Conservation (phyloP, 1,140 invertebrate genomes). For the Anastrepha obliqua region DNA sequence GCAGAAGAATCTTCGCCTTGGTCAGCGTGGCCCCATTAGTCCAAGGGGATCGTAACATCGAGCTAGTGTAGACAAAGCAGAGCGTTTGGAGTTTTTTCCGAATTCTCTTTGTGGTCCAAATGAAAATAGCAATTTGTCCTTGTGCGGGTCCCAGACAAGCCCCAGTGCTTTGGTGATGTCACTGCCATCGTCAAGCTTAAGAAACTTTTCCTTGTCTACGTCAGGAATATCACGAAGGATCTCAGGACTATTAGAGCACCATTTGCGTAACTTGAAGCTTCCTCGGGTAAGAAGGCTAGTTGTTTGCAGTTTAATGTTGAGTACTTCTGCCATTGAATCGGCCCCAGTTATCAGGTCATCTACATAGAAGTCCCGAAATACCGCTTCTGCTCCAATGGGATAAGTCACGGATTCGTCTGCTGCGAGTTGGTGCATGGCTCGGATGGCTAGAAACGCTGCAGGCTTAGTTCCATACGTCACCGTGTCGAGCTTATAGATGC, state of each 20-base stretch:
- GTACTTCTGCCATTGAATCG: no score
- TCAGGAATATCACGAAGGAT: slow-evolving; percentile 56
- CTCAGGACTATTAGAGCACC: slow-evolving; percentile 61
- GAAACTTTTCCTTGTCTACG: slow-evolving; percentile 37
- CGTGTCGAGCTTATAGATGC: slow-evolving; percentile 62
- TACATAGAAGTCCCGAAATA: no score
- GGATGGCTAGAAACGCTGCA: slow-evolving; percentile 71
- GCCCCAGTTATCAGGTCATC: no score
- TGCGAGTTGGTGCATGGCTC: slow-evolving; percentile 65
- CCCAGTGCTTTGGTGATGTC: slow-evolving; percentile 59
- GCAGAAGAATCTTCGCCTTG: slow-evolving; percentile 62
- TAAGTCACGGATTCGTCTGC: slow-evolving; percentile 57
- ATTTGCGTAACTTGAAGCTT: slow-evolving; percentile 54
- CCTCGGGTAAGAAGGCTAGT: no score
- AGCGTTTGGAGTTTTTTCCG: slow-evolving; percentile 59
- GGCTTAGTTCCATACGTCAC: slow-evolving; percentile 70
- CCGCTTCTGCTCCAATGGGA: no score
- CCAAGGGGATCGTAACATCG: slow-evolving; percentile 65
- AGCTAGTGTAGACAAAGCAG: slow-evolving; percentile 65
- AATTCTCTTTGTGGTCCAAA: slow-evolving; percentile 52
- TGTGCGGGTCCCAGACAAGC: slow-evolving; percentile 58
- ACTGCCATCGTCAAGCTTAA: not conserved
- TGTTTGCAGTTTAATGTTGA: not conserved
- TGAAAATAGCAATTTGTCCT: slow-evolving; percentile 60
- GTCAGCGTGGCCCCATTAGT: slow-evolving; percentile 57